A percentile compares a stretch with the other conserved stretches of the same genome.
Evolutionary conservation across 1,140 invertebrate genomes (phyloP).

Genomic region (Achatina immaculata): DNA sequence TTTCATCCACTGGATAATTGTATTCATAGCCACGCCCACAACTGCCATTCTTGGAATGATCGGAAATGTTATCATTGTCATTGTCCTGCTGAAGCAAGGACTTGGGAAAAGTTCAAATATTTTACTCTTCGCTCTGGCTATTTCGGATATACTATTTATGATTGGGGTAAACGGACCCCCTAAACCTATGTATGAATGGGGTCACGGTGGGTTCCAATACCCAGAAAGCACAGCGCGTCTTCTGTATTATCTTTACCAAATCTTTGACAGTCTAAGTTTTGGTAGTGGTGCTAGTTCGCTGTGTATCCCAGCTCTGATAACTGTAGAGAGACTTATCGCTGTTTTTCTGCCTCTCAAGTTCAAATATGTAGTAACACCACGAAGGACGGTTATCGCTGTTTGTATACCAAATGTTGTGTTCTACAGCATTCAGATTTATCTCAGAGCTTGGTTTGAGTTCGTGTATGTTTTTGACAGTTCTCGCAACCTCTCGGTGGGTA

Average conservation of each 20-base stretch:
- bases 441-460: conserved; percentile 3
- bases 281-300: background rate
- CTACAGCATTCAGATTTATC: background rate
- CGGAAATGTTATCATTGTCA: conserved; percentile 13
- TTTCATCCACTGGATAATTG: background rate
- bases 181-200: conserved; percentile 12
- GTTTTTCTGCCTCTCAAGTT: conserved; percentile 7
- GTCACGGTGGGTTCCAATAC: background rate
- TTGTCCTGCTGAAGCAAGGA: conserved; percentile 9
- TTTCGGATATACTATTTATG: conserved; percentile 18
- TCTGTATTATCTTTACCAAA: background rate
- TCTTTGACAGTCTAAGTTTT: background rate
- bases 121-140: conserved; percentile 16
- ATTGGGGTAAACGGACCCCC: conserved; percentile 11
- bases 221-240: background rate
- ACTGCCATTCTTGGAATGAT: conserved; percentile 7
- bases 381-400: background rate
- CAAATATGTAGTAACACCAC: background rate
- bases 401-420: background rate
- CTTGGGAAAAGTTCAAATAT: conserved; percentile 22
- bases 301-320: conserved; percentile 4
- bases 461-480: background rate
- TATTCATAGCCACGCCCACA: conserved; percentile 10
- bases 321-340: conserved; percentile 18
- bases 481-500: background rate